Base-by-base conservation (phyloP, 1,140 invertebrate genomes). In the Drosophila sturtevanti region DNA sequence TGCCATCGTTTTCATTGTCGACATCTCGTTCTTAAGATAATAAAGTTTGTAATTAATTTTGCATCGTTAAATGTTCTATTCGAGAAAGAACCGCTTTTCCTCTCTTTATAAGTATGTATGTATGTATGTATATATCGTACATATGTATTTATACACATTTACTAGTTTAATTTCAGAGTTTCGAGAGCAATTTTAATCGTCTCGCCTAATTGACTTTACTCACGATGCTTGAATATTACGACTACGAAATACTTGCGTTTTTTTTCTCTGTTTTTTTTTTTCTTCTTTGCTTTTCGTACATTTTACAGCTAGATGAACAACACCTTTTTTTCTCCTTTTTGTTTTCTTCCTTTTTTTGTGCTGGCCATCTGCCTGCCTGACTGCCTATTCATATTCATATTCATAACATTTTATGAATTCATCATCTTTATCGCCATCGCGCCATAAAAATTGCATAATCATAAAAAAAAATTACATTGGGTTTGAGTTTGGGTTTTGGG, bases 1-100 rank as follows among this genome's bases (percentile, higher is more conserved):
- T 4, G 37, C 18, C 18, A 10, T 21, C 41, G 9, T 48, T 14
- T 14, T 44, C 18, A 48, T 48, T 48, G 41, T 48, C 41, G 41
- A 48, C 41, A 48, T 48, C 41, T 48, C 41, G 16, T 48, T 48
- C 41, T 48, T 48, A 48, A 89, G 84, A 89, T 89, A 89, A 89
- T 89, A 89, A 89, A 89, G 60, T 89, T 89, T 77, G 84, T 89
- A 89, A 89, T 89, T 89, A 89, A 89, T 89, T 89, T 89, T 84
- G 79, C 84, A 89, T 89, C 84, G 79, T 89, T 89, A 77, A 80
- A 65, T 77, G 82, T 51, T 56, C n/a, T 72, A 35, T 61, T 54
- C 37, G 35, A 37, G 38, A 37, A 61, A 12, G 22, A 54, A 67
- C 37, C 16, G 38, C 14, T 31, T 48, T 59, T 11, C 60, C 41